Percentiles rank a stretch among this genome's conserved stretches.
phyloP scores from a whole-genome alignment of 2,797 vertebrate species.

The Eupleurogrammus muticus region DNA sequence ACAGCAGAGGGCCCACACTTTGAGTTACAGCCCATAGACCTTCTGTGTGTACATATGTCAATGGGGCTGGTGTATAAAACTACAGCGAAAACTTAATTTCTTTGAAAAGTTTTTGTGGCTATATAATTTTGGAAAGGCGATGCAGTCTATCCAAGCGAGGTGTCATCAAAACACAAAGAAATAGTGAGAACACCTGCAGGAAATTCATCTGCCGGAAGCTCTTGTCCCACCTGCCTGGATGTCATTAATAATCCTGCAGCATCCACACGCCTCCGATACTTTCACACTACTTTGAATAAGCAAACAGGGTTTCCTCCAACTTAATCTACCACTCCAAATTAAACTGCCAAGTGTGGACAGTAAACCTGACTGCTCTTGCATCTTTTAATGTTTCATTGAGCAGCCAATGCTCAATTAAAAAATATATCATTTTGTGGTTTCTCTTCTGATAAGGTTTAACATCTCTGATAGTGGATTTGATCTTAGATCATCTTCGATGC shows the following conservation, averaged over 20 bases:
- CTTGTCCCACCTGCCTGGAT: slow-evolving; percentile 46
- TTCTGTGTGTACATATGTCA: background rate
- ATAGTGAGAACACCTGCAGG: slow-evolving; percentile 36
- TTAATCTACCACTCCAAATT: slow-evolving; percentile 59
- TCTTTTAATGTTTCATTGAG: slow-evolving; percentile 24
- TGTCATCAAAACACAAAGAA: slow-evolving; percentile 20
- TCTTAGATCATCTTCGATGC: too few relatives aligned
- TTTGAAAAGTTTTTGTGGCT: background rate
- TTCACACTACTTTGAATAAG: slow-evolving; percentile 45
- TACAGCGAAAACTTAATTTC: background rate
- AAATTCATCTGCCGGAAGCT: slow-evolving; percentile 30
- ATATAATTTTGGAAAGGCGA: background rate
- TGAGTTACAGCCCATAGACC: slow-evolving; percentile 38
- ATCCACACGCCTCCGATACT: slow-evolving; percentile 37
- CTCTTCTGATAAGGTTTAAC: slow-evolving; percentile 1
- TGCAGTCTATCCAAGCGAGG: background rate
- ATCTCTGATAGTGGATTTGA: slow-evolving; percentile 4
- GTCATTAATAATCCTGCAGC: slow-evolving; percentile 38
- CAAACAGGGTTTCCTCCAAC: slow-evolving; percentile 52
- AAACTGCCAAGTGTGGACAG: slow-evolving; percentile 59
- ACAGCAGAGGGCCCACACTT: slow-evolving; percentile 5
- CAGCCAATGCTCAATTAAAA: background rate
- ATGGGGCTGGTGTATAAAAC: background rate
- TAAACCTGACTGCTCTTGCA: slow-evolving; percentile 23
- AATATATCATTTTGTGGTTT: background rate